Conservation (phyloP, 2,113 vertebrate species). For the Oxyruncus cristatus region DNA sequence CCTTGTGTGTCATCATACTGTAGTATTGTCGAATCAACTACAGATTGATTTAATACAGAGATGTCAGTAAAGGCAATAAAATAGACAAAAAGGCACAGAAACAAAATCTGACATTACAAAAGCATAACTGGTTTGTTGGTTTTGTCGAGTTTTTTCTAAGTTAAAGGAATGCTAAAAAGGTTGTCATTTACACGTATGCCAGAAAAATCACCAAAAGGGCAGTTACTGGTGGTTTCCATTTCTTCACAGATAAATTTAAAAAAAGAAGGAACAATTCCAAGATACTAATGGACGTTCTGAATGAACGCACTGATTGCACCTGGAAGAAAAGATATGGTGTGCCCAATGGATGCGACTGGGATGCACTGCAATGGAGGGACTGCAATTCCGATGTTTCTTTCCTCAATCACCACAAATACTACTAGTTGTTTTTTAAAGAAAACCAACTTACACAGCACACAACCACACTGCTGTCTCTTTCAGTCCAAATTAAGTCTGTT, state of each 20-base stretch:
- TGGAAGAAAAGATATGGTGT: background rate
- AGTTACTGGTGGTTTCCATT: background rate
- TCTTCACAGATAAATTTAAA: background rate
- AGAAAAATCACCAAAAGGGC: background rate
- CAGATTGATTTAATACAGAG: background rate
- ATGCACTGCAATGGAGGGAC: background rate
- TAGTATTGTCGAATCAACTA: slow-evolving; percentile 89
- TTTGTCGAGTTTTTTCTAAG: rapidly evolving
- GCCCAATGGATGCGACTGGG: background rate
- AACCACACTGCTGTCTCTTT: background rate
- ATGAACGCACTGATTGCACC: background rate
- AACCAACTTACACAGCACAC: background rate
- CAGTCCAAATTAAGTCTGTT: background rate
- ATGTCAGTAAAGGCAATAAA: background rate
- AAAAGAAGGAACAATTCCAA: background rate
- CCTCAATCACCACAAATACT: background rate
- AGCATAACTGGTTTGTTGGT: background rate
- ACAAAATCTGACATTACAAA: background rate
- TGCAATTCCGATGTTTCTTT: background rate
- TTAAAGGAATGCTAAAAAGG: background rate
- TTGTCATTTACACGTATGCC: background rate
- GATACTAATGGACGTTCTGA: background rate
- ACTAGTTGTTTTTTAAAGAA: background rate
- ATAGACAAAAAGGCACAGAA: background rate
- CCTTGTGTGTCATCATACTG: slow-evolving; percentile 72